These are phyloP conservation scores for Phalacrocorax brasilianus DNA, from an alignment of 2,113 vertebrate genomes.

Conservation along the genomic window DNA sequence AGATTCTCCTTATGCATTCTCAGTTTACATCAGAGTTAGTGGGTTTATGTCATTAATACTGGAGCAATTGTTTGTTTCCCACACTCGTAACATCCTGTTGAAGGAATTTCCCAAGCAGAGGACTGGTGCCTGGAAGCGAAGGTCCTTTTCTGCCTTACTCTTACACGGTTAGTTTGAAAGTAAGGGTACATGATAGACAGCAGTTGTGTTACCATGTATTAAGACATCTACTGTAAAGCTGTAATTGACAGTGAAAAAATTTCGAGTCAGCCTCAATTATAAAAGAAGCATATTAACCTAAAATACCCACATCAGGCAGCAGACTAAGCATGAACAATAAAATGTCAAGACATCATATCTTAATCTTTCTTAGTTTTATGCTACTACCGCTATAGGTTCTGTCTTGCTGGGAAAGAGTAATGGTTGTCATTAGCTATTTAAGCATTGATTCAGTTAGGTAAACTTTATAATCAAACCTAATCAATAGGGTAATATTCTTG, in stretches of 20 bases:
- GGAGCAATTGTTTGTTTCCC: background rate
- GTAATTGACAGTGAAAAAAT: background rate
- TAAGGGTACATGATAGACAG: background rate
- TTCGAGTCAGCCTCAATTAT: background rate
- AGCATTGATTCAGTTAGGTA: background rate
- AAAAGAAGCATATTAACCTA: background rate
- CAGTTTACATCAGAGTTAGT: background rate
- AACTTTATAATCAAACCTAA: background rate
- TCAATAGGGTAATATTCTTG: background rate
- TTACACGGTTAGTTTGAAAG: background rate
- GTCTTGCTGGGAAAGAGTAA: background rate
- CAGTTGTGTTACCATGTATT: background rate
- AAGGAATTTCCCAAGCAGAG: background rate
- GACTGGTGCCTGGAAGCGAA: background rate
- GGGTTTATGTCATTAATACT: background rate
- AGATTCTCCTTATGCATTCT: background rate
- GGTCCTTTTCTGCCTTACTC: background rate
- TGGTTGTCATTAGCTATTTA: background rate
- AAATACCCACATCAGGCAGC: background rate
- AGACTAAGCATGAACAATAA: background rate
- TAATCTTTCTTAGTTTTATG: background rate
- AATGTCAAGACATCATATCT: background rate
- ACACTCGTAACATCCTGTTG: background rate
- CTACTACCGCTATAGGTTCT: background rate
- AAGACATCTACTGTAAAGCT: background rate